A percentile compares a stretch with the other conserved stretches of the same genome.
Evolutionary conservation across 2,888 invertebrate species (phyloP).

Genomic region (Nematopogon swammerdamellus): DNA sequence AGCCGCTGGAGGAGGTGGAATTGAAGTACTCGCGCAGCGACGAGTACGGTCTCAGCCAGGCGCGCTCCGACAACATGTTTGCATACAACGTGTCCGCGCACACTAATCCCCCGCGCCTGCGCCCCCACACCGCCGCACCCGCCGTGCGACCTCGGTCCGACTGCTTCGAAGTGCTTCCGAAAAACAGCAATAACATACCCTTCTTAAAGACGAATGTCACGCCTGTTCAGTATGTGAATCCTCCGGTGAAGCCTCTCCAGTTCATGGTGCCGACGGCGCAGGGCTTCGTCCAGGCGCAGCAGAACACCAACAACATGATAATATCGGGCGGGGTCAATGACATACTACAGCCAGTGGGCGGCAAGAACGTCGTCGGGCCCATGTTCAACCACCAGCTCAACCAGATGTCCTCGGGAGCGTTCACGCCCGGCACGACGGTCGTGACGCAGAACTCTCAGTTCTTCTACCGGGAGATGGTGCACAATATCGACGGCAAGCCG

Average conservation of each 20-base stretch:
- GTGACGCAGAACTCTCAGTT: constrained; percentile 48
- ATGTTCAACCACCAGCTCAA: constrained; percentile 27
- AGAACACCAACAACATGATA: constrained; percentile 44
- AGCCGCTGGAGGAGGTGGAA: constrained; percentile 34
- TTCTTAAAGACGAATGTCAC: constrained; percentile 36
- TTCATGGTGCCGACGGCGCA: constrained; percentile 34
- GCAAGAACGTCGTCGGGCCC: constrained; percentile 24
- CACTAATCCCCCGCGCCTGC: constrained; percentile 20
- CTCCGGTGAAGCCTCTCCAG: constrained; percentile 33
- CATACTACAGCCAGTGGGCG: constrained; percentile 24
- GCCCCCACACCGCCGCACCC: constrained; percentile 23
- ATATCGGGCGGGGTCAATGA: constrained; percentile 30
- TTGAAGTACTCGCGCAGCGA: constrained; percentile 43
- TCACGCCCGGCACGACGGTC: constrained; percentile 39
- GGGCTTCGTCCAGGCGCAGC: constrained; percentile 44
- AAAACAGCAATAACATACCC: constrained; percentile 22
- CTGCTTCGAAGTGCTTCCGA: constrained; percentile 30
- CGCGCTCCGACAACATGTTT: constrained; percentile 22
- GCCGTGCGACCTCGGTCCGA: constrained; percentile 22
- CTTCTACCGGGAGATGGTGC: constrained; percentile 47
- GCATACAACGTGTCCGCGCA: constrained; percentile 24
- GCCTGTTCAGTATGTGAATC: constrained; percentile 33
- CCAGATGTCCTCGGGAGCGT: constrained; percentile 26
- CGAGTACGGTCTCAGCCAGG: constrained; percentile 33
- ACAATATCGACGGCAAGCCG: constrained; percentile 40